Evolutionary conservation across 2,113 vertebrate species (phyloP).

Genomic region (Otolemur garnettii): DNA sequence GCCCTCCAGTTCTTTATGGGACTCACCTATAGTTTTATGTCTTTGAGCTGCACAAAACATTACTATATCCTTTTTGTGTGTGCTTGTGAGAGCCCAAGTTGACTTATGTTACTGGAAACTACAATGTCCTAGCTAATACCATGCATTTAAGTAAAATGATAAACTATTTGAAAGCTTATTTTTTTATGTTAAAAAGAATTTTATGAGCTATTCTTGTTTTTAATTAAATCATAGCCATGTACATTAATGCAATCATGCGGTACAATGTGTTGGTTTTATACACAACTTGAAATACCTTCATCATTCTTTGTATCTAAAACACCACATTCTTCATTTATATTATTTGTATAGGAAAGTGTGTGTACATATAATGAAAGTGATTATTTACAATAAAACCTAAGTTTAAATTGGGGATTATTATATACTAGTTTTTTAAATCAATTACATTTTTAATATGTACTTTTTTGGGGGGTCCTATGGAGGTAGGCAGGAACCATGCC

Average conservation of each 20-base stretch:
- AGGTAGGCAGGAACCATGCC: not conserved
- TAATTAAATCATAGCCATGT: too few relatives aligned
- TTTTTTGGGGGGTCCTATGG: not conserved
- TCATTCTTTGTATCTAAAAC: conserved; percentile 2
- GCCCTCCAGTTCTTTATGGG: not conserved
- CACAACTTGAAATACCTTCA: too few relatives aligned
- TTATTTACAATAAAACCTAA: conserved; percentile 18
- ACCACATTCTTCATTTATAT: not conserved
- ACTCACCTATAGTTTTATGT: not conserved
- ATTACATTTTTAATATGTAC: not conserved
- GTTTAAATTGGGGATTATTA: not conserved
- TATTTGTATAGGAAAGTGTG: conserved; percentile 1
- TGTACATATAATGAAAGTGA: conserved; percentile 1
- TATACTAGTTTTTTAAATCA: not conserved
- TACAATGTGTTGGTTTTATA: too few relatives aligned
- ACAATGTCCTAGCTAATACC: not conserved
- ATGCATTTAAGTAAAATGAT: conserved; percentile 13
- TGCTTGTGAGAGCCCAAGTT: not conserved
- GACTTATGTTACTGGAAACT: not conserved
- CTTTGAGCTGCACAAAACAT: not conserved
- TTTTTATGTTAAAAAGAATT: conserved; percentile 46
- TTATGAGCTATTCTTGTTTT: not conserved
- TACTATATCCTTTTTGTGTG: not conserved
- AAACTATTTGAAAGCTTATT: not conserved
- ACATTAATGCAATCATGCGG: too few relatives aligned